Conservation (phyloP, 2,888 invertebrate species). For the Smittia sp. region DNA sequence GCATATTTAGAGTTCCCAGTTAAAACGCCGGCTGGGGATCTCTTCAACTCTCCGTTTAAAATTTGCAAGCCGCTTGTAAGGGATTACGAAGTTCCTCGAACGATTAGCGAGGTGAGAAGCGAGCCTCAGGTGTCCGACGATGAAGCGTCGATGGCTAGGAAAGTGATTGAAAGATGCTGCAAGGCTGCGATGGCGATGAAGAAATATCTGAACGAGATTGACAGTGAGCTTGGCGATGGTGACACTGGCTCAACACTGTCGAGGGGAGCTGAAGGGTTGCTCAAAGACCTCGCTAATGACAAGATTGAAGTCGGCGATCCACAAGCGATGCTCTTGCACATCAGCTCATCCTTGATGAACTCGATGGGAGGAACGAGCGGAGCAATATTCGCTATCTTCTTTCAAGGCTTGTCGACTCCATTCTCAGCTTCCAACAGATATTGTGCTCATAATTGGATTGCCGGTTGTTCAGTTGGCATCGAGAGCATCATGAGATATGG, state of each 20-base stretch:
- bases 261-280: slow-evolving; percentile 54
- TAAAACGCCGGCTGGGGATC: not conserved
- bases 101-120: not conserved
- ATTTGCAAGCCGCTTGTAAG: not conserved
- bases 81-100: slow-evolving; percentile 17
- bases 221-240: slow-evolving; percentile 69
- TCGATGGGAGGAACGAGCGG: slow-evolving; percentile 78
- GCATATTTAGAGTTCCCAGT: slow-evolving; percentile 24
- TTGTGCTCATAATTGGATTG: slow-evolving; percentile 54
- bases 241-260: slow-evolving; percentile 68
- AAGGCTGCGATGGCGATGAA: slow-evolving; percentile 62
- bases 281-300: not conserved
- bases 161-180: slow-evolving; percentile 16
- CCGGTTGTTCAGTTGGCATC: slow-evolving; percentile 59
- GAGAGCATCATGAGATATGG: slow-evolving; percentile 66
- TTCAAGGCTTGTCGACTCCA: slow-evolving; percentile 63
- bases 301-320: slow-evolving; percentile 48
- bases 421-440: slow-evolving; percentile 49
- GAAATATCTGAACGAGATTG: slow-evolving; percentile 63
- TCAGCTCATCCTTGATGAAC: slow-evolving; percentile 64
- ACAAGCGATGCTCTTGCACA: slow-evolving; percentile 54
- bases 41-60: slow-evolving; percentile 17
- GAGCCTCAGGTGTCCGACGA: not conserved
- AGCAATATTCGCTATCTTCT: slow-evolving; percentile 72
- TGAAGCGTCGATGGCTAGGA: slow-evolving; percentile 1